phyloP scores from a whole-genome alignment of 2,888 invertebrate species.

The Clitarchus hookeri region DNA sequence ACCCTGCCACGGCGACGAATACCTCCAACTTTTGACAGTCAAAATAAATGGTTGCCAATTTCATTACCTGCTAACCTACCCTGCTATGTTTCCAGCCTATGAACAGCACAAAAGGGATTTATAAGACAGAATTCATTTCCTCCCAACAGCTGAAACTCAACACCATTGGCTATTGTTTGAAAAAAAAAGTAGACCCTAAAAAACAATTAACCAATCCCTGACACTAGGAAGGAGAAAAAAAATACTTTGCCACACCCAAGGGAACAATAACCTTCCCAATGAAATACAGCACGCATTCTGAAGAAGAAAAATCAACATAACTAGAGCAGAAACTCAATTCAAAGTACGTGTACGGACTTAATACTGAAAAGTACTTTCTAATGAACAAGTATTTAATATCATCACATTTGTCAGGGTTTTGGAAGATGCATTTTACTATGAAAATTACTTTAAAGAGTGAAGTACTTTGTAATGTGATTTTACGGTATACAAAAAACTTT shows the following conservation, averaged over 20 bases:
- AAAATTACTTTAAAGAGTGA: no score
- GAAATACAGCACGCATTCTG: background rate
- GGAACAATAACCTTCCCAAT: background rate
- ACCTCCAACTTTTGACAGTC: constrained; percentile 44
- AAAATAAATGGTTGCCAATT: constrained; percentile 47
- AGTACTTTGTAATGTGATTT: no score
- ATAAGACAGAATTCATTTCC: constrained; percentile 39
- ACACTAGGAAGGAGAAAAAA: background rate
- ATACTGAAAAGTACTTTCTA: no score
- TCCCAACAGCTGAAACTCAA: constrained; percentile 36
- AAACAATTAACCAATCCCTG: constrained; percentile 37
- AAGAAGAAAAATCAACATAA: background rate
- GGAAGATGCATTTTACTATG: no score
- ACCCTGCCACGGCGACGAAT: constrained; percentile 36
- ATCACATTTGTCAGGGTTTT: no score
- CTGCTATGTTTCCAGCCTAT: constrained; percentile 36
- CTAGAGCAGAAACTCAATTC: background rate
- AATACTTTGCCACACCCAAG: constrained; percentile 3
- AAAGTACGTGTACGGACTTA: no score
- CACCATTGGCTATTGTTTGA: constrained; percentile 48
- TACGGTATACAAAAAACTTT: background rate
- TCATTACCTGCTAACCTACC: constrained; percentile 44
- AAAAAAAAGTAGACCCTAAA: constrained; percentile 38
- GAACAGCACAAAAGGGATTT: constrained; percentile 37
- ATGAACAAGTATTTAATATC: no score